Base-by-base conservation (phyloP, 2,113 vertebrate species). In the Acanthisitta chloris region DNA sequence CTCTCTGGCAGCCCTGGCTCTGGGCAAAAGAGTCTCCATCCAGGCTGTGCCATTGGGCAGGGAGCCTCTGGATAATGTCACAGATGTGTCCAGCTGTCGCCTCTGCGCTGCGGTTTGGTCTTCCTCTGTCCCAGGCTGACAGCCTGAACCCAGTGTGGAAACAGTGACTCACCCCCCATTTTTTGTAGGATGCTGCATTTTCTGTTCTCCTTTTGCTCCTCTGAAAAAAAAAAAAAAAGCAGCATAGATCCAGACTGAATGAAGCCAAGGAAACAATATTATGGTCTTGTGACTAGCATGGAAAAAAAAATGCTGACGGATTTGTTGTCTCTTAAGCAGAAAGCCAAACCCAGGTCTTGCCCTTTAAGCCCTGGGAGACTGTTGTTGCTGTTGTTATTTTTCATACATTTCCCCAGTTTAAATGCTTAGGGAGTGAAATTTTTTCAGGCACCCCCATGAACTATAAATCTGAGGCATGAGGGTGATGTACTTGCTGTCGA, bases 151-250 rank as follows among this genome's bases (percentile, higher is more conserved):
- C 18, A 0, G 29, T 12, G 43, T 65, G 92, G 95, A 95, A 91
- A 49, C 31, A 55, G 49, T 96, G 87, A 96, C 90, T 96, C 93
- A 96, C 43, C 3, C 33, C 33, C 58, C 71, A 8, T 36, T 86
- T 90, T 95, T 81, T 92, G 72, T 92, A 38, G 62, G 93, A 92
- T 82, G 84, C 54, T 93, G 86, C 88, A 78, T 92, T 97, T 97
- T 98, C 96, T 95, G 96, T 98, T 97, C 97, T 95, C 55, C 80
- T 97, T 97, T 96, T 90, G 23, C n/a, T n/a, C 45, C 34, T 69
- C 79, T 76, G 62, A 80, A 77, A n/a, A 70, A 85, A 80, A 77
- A n/a, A 70, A 85, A 86, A 54, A 81, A 51, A 33, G 55, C 40
- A 1, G 10, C 71, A 57, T 86, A 65, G 74, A 70, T 70, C 54